phyloP scores from a whole-genome alignment of 2,113 vertebrate species.

The Butastur rufipennis region DNA sequence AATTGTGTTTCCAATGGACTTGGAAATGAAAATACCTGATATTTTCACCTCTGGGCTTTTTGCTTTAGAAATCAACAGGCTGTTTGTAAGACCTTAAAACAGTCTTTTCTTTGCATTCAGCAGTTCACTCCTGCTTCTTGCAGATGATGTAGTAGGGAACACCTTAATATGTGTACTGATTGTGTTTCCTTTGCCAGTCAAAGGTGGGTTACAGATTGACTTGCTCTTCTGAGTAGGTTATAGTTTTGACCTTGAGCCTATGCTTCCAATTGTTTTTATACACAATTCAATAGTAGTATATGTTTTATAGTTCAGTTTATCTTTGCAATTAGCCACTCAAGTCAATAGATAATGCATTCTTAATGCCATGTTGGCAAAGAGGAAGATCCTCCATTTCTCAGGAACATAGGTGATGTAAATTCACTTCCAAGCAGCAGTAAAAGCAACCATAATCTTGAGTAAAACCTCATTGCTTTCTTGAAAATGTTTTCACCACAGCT shows the following conservation, averaged over 20 bases:
- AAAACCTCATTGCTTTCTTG: neutral
- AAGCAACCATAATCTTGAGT: neutral
- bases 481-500: neutral
- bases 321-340: neutral
- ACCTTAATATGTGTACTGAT: neutral
- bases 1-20: neutral
- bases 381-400: neutral
- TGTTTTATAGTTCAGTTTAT: neutral
- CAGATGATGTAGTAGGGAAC: neutral
- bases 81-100: neutral
- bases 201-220: neutral
- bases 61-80: neutral
- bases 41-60: neutral
- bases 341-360: neutral
- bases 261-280: neutral
- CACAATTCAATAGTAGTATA: neutral
- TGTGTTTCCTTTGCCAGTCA: neutral
- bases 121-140: neutral
- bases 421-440: neutral
- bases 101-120: neutral
- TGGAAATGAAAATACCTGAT: neutral
- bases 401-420: neutral
- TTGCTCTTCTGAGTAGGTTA: neutral
- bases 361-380: neutral
- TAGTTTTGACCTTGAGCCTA: neutral